phyloP scores from a whole-genome alignment of 2,797 vertebrate genomes.

The Coendou prehensilis region DNA sequence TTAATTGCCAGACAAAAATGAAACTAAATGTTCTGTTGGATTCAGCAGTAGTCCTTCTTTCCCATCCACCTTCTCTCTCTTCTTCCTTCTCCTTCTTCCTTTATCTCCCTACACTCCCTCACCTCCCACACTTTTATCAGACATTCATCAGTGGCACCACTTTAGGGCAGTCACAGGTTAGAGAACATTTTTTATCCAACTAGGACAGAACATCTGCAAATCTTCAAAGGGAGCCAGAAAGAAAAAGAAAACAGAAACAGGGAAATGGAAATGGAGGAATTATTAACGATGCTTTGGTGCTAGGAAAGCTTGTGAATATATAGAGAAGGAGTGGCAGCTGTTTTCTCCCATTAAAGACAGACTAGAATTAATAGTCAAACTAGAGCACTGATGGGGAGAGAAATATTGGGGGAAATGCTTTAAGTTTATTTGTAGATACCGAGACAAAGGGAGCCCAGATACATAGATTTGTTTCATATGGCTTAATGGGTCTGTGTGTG shows the following conservation, averaged over 20 bases:
- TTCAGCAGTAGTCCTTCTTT: background rate
- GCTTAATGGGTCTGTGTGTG: background rate
- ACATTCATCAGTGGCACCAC: background rate
- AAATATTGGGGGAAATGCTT: background rate
- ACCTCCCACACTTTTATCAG: background rate
- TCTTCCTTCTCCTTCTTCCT: background rate
- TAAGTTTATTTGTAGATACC: background rate
- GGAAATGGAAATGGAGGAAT: background rate
- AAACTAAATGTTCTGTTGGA: background rate
- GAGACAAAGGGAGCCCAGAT: background rate
- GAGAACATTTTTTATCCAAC: background rate
- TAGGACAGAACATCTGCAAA: background rate
- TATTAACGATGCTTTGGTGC: background rate
- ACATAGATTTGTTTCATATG: background rate
- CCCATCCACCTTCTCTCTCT: accelerated
- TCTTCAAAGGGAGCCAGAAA: background rate
- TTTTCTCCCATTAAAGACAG: background rate
- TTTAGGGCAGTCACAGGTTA: background rate
- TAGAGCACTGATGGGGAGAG: background rate
- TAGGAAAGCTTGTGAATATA: background rate
- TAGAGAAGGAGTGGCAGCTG: background rate
- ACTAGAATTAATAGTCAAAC: background rate
- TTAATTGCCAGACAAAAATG: slow-evolving; percentile 52
- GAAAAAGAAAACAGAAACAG: background rate
- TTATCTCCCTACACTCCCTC: background rate